Evolutionary conservation across 1,140 invertebrate species (phyloP).

Genomic region (Drosophila dunni): DNA sequence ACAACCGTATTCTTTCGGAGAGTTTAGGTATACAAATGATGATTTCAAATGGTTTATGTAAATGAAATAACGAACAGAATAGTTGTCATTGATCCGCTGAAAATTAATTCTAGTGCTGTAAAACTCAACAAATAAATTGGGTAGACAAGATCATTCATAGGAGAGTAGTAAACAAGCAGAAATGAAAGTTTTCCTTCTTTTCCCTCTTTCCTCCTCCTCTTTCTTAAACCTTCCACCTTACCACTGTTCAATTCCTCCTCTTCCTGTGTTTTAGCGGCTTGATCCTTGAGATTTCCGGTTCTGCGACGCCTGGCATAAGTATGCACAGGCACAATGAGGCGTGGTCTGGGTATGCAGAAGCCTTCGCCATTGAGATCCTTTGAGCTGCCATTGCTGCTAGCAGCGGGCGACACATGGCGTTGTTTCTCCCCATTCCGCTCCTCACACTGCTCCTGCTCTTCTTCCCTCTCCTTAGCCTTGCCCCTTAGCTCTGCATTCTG

Average conservation of each 20-base stretch:
- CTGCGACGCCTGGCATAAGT: constrained; percentile 91
- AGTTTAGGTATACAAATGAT: too few species aligned
- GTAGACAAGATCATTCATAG: too few species aligned
- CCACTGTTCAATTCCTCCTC: constrained; percentile 45
- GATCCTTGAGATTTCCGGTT: constrained; percentile 88
- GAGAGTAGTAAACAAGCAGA: too few species aligned
- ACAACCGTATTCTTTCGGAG: too few species aligned
- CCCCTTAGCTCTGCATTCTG: neutral
- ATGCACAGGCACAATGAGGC: constrained; percentile 94
- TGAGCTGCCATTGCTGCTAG: constrained; percentile 69
- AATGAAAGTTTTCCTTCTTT: neutral
- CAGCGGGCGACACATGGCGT: constrained; percentile 57
- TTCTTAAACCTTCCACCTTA: constrained; percentile 38
- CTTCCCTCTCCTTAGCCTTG: neutral
- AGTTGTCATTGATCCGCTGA: too few species aligned
- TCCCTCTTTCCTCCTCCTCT: neutral
- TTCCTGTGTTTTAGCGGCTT: constrained; percentile 45
- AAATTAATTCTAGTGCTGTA: too few species aligned
- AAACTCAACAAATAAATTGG: too few species aligned
- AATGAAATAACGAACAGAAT: too few species aligned
- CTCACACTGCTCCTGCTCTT: too few species aligned
- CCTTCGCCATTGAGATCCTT: constrained; percentile 85
- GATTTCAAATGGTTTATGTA: too few species aligned
- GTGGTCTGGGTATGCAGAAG: constrained; percentile 92
- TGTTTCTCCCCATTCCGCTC: neutral